phyloP scores from a whole-genome alignment of 2,113 vertebrate genomes.

The Gobius niger region DNA sequence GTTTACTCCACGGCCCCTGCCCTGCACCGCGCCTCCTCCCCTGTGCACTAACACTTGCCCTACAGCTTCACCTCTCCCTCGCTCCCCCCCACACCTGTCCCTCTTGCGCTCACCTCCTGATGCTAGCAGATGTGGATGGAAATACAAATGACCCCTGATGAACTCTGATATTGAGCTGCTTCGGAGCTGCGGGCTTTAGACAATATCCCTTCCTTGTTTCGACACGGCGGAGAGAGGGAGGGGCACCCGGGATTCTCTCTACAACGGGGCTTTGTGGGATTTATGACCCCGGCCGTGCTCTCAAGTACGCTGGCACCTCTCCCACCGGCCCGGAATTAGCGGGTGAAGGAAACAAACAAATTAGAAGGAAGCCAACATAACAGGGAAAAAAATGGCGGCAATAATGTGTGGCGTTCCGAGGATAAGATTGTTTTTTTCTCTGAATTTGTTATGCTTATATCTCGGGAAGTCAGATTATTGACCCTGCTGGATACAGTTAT shows the following conservation, averaged over 20 bases:
- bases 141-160: conserved; percentile 71
- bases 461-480: no score
- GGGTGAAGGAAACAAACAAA: conserved; percentile 73
- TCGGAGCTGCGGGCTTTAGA: conserved; percentile 71
- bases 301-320: conserved; percentile 55
- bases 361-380: conserved; percentile 71
- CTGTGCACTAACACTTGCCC: conserved; percentile 53
- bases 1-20: conserved; percentile 32
- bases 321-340: conserved; percentile 72
- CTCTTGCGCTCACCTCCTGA: conserved; percentile 49
- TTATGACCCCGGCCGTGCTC: conserved; percentile 65
- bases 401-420: background rate
- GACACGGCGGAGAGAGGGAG: conserved; percentile 31
- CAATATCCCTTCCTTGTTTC: conserved; percentile 62
- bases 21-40: conserved; percentile 39
- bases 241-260: conserved; percentile 47
- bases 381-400: conserved; percentile 57
- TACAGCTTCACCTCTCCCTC: conserved; percentile 46
- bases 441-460: background rate
- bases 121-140: conserved; percentile 76
- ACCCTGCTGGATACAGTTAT: no score
- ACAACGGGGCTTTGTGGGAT: conserved; percentile 67
- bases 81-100: conserved; percentile 40
- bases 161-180: conserved; percentile 74
- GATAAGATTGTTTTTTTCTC: background rate